A percentile compares a stretch with the other conserved stretches of the same genome.
These are phyloP conservation scores for Chymomyza caudatula DNA, from an alignment of 2,888 invertebrate species.

Conservation along the genomic window DNA sequence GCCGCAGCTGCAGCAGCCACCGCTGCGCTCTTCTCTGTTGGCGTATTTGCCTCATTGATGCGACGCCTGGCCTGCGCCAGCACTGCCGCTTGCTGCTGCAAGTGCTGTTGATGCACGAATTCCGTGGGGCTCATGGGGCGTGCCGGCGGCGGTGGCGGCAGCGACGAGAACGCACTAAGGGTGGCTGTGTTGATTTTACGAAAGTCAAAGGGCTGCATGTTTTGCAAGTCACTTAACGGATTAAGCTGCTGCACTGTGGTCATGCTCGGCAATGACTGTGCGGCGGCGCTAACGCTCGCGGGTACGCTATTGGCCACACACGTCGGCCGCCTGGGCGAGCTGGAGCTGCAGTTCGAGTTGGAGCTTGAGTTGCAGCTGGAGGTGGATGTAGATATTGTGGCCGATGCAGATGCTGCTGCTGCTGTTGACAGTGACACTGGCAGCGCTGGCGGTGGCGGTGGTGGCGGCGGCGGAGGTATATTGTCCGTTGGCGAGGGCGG, in stretches of 20 bases:
- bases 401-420: neutral
- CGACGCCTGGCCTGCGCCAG: conserved; percentile 79
- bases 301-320: neutral
- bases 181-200: conserved; percentile 83
- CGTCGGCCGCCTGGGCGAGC: neutral
- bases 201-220: conserved; percentile 97
- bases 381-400: neutral
- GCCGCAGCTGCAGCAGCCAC: conserved; percentile 71
- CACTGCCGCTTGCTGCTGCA: conserved; percentile 73
- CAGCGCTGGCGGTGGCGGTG: conserved; percentile 20
- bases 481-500: conserved; percentile 62
- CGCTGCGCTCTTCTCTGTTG: conserved; percentile 72
- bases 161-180: conserved; percentile 67
- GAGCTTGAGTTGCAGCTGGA: neutral
- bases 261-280: conserved; percentile 30
- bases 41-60: conserved; percentile 79
- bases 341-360: neutral
- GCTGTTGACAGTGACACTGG: neutral
- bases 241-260: conserved; percentile 77
- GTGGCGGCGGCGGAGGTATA: conserved; percentile 22
- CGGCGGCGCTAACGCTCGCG: conserved; percentile 13
- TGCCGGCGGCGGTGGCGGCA: conserved; percentile 55
- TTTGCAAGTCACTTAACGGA: conserved; percentile 93
- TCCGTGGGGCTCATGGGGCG: conserved; percentile 71
- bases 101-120: conserved; percentile 74